Conservation (phyloP, 2,797 vertebrate genomes). For the Spinus pinus region DNA sequence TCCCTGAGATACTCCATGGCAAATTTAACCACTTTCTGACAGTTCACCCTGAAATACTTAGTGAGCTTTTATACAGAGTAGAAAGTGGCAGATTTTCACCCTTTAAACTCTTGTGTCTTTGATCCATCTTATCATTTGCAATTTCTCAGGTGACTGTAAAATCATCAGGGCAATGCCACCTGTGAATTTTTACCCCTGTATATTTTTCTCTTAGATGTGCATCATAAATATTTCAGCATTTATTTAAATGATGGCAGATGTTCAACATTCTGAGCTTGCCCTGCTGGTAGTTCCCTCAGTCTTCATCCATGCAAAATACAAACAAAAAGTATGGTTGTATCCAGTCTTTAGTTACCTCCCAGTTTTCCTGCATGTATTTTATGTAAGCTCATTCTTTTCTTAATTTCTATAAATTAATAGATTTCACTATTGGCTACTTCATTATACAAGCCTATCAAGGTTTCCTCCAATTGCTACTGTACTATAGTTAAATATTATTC, state of each 20-base stretch:
- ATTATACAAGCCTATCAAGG: neutral
- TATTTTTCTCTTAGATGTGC: neutral
- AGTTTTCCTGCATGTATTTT: neutral
- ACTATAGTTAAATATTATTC: neutral
- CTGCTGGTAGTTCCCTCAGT: fast-evolving
- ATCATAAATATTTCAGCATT: neutral
- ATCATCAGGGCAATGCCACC: neutral
- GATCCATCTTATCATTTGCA: neutral
- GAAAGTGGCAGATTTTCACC: neutral
- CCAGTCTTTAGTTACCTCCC: neutral
- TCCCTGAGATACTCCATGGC: neutral
- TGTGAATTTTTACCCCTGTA: neutral
- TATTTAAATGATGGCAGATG: neutral
- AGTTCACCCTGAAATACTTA: neutral
- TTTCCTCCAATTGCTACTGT: neutral
- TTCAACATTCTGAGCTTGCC: neutral
- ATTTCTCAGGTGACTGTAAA: neutral
- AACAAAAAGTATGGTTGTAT: neutral
- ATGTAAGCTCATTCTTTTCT: neutral
- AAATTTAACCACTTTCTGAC: neutral
- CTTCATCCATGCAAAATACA: neutral
- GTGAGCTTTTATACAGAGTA: neutral
- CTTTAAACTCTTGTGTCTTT: neutral
- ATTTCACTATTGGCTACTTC: neutral
- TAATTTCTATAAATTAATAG: neutral